Base-by-base conservation (phyloP, 1,140 invertebrate species). In the Colletes latitarsis region DNA sequence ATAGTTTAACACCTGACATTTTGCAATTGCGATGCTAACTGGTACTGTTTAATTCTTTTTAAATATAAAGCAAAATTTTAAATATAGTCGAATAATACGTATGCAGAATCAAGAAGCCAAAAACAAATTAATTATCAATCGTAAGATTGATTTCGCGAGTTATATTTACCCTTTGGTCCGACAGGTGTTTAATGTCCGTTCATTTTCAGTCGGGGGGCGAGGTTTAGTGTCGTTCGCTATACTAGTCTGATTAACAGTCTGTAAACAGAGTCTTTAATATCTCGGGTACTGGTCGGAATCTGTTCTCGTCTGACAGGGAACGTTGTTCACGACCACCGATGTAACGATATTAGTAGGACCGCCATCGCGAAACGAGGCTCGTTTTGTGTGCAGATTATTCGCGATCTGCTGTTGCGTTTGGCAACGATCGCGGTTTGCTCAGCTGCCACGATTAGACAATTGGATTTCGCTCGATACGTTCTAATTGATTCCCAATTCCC, bases 201-300 rank as follows among this genome's bases (percentile, higher is more conserved):
- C 41, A 49, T 77, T 77, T 60, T 43, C 62, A 15, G n/a, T 15
- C 5, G 1, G 15, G 49, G 49, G 21, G 9, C 8, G 66, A 39
- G 19, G 49, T 55, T 43, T 30, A 1, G 55, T n/a, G 21, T 60
- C 55, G 41, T 30, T 53, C 53, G 41, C 67, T 58, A 57, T 55
- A 69, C 43, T 8, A 60, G 49, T 68, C 19, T 78, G 68, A 78
- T 78, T 78, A 78, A 78, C 69, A 63, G 63, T 72, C 58, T 41
- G 69, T 64, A 78, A 78, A 78, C 77, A 72, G 49, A 55, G 49
- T 43, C 58, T 63, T 72, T 78, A 72, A 78, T 30, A 49, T 14
- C 49, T 30, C 19, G 55, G 68, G 30, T 2, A 3, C 68, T 68
- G 67, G 43, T 12, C 46, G 14, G 55, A 43, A 78, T 78, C n/a